Evolutionary conservation across 1,140 invertebrate species (phyloP).

Genomic region (Sycophaga agraensis): DNA sequence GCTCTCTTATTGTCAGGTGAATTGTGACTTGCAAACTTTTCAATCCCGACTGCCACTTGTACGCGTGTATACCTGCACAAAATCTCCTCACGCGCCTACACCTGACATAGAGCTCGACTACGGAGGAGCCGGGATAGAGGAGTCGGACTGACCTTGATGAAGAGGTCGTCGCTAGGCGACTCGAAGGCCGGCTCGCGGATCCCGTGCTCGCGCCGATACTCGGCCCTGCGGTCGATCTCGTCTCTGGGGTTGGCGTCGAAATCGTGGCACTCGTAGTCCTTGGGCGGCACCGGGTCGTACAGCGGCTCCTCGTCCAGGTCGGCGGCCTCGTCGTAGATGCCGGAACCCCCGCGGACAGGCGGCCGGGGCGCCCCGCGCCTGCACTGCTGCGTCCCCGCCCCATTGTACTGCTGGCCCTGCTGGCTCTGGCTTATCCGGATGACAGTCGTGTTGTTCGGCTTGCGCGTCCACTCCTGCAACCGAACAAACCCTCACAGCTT

Average conservation of each 20-base stretch:
- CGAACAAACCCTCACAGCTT: too few species aligned
- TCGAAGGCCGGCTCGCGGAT: constrained; percentile 31
- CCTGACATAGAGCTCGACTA: too few species aligned
- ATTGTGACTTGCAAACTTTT: too few species aligned
- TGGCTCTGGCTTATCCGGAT: constrained; percentile 52
- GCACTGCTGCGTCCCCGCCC: constrained; percentile 28
- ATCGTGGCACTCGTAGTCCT: constrained; percentile 53
- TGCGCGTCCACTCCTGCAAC: constrained; percentile 51
- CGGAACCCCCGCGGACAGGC: constrained; percentile 12
- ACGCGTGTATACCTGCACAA: too few species aligned
- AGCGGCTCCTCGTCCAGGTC: constrained; percentile 50
- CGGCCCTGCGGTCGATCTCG: constrained; percentile 47
- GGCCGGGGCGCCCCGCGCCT: background rate
- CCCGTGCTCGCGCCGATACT: constrained; percentile 46
- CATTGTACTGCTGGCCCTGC: constrained; percentile 38
- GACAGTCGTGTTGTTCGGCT: constrained; percentile 53
- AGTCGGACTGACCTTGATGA: constrained; percentile 15
- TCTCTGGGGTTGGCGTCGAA: constrained; percentile 54
- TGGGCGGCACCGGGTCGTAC: constrained; percentile 52
- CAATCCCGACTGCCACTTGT: too few species aligned
- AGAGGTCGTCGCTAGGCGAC: background rate
- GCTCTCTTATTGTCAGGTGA: too few species aligned
- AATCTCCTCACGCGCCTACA: too few species aligned
- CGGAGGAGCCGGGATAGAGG: too few species aligned
- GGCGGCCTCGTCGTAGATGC: constrained; percentile 34